Evolutionary conservation across 2,113 vertebrate species (phyloP), one percentile per base, ranked within the genome.

Genomic region (Centrocercus urophasianus): DNA sequence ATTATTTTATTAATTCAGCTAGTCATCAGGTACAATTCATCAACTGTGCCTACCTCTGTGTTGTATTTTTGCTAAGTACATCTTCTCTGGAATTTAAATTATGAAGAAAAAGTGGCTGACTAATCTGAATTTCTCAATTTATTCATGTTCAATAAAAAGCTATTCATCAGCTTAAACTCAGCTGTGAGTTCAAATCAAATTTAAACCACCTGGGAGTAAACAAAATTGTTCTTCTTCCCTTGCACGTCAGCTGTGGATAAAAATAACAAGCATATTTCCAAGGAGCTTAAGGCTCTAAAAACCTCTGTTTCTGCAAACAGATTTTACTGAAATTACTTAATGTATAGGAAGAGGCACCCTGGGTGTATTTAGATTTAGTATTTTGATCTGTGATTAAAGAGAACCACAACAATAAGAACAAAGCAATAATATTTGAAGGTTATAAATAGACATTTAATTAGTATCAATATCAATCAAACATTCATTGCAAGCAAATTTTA

Each of bases 91-190:
- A 96, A 98, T 98, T 97, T 96, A 98, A 98, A 98, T 98, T 98
- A 98, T 98, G 96, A 97, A 45, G 64, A 95, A 98, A 97, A 98
- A 98, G 95, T 96, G 93, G 98, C 98, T 99, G 98, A 99, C 98
- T 99, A 98, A 98, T 98, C 97, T 97, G 95, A 98, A 98, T 98
- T 98, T 98, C 92, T 97, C 98, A 98, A 98, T 98, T 96, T 98
- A 98, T 99, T 99, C 98, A 97, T 96, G 98, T 98, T 99, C 98
- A 98, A 98, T 99, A 98, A 98, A 98, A 98, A 98, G 96, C 98
- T 98, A 98, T 98, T 98, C 98, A 99, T 99, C 98, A 98, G 98
- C 96, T 95, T 98, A 98, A 98, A 98, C 96, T 98, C 95, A 97
- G 96, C 97, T 97, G 97, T 96, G 97, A 98, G 98, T 98, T 98